Base-by-base conservation (phyloP, 2,888 invertebrate species). In the Lomographa bimaculata region DNA sequence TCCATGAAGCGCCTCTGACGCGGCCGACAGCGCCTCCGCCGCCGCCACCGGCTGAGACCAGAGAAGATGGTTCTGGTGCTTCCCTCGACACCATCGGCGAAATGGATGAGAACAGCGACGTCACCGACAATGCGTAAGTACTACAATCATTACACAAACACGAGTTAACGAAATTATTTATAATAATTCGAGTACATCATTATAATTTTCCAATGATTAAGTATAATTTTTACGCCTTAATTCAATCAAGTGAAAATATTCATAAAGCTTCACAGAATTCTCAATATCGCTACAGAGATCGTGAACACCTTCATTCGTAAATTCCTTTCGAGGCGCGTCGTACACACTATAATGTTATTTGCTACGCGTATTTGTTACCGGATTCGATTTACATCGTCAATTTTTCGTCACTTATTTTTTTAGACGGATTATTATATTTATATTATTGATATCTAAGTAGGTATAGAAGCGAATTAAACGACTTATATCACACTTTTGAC, bases 41-140 rank as follows among this genome's bases (percentile, higher is more conserved):
- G 2, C 84, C 82, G 1, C 74, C 85, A 1, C 84, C 84, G 0
- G 72, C 68, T 1, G 89, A 89, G 53, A 70, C 81, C 44, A 61
- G 91, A 59, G 81, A 92, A 85, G 92, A 90, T 69, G 89, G 89
- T 33, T 85, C 91, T 7, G 90, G 91, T 10, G 91, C 91, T 8
- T 92, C 92, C 25, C 80, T 94, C 28, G 93, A 93, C 28, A 94
- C 94, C 10, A 94, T 94, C 52, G 93, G 93, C 7, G 94, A 94
- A 73, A 90, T 92, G 50, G 93, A 93, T 59, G 93, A 93, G 66
- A 90, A 90, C 45, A 71, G 72, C 52, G 83, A 89, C 55, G 74
- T 82, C 59, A 75, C 81, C 29, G 83, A 87, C 48, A 79, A 67
- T 57, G 61, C 68, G 90, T 89, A 60, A 87, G 89, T 89, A 60